phyloP scores from a whole-genome alignment of 2,113 vertebrate genomes.

The Merops nubicus region DNA sequence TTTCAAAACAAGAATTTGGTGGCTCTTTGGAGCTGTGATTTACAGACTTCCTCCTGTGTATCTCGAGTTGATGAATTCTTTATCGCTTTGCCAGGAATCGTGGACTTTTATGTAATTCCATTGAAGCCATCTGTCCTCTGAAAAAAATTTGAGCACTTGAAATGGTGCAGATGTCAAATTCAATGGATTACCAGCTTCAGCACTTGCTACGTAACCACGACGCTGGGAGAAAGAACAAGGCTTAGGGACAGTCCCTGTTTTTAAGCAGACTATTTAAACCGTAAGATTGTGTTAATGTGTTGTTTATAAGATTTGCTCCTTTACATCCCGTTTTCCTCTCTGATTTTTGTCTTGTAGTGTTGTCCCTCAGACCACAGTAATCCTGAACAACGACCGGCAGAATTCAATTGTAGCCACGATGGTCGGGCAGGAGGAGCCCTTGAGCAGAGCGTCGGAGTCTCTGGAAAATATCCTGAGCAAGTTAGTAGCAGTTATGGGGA shows the following conservation, averaged over 20 bases:
- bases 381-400: constrained; percentile 90
- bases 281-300: not conserved
- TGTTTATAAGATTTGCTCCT: not conserved
- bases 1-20: not conserved
- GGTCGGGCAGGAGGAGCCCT: constrained; percentile 82
- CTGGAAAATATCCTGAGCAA: constrained; percentile 96
- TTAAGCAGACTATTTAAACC: not conserved
- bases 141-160: not conserved
- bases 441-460: constrained; percentile 83
- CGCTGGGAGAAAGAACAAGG: not conserved
- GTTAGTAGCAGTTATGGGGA: constrained; percentile 76
- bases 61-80: not conserved
- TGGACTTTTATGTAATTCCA: not conserved
- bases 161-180: not conserved
- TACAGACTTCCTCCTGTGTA: not conserved
- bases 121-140: not conserved
- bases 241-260: not conserved
- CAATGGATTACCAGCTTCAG: not conserved
- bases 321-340: constrained; percentile 41
- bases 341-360: constrained; percentile 81
- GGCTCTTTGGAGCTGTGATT: not conserved
- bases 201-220: not conserved
- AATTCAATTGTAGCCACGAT: constrained; percentile 84
- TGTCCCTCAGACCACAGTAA: constrained; percentile 97
- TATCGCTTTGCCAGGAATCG: not conserved